A percentile compares a stretch with the other conserved stretches of the same genome.
These are phyloP conservation scores for Psettodes erumei DNA, from an alignment of 2,113 vertebrate species.

Conservation along the genomic window DNA sequence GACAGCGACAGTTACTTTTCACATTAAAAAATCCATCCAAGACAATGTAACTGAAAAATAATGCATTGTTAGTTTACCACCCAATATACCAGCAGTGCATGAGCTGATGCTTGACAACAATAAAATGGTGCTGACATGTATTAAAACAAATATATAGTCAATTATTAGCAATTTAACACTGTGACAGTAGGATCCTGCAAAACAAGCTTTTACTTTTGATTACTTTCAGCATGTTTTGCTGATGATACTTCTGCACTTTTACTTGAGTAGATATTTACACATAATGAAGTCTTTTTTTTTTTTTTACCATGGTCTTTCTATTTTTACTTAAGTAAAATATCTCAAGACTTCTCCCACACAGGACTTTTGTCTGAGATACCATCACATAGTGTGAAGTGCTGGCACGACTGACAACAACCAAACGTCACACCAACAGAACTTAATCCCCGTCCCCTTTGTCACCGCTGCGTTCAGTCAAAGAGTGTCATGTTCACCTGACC, in stretches of 20 bases:
- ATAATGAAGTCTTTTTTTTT: not conserved
- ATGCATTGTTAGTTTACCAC: no score
- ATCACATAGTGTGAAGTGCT: constrained; percentile 28
- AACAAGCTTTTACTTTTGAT: no score
- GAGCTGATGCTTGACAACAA: no score
- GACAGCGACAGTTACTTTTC: not conserved
- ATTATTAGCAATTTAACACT: not conserved
- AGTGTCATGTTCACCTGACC: constrained; percentile 63
- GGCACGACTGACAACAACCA: constrained; percentile 25
- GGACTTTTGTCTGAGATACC: not conserved
- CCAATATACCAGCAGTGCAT: no score
- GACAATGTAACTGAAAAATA: no score
- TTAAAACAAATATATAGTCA: no score
- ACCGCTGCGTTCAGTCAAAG: constrained; percentile 9
- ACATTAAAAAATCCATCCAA: not conserved
- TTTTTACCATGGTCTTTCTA: not conserved
- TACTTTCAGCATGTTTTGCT: not conserved
- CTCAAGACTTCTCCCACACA: not conserved
- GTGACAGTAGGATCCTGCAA: not conserved
- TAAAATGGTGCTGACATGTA: no score
- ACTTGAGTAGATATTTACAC: no score
- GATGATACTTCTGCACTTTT: not conserved
- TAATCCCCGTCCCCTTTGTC: constrained; percentile 60
- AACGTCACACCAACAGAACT: constrained; percentile 43
- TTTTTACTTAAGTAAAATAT: not conserved